These are phyloP conservation scores for Heliocidaris erythrogramma DNA, from an alignment of 35 echinoderm and acorn worm species.

Conservation along the genomic window DNA sequence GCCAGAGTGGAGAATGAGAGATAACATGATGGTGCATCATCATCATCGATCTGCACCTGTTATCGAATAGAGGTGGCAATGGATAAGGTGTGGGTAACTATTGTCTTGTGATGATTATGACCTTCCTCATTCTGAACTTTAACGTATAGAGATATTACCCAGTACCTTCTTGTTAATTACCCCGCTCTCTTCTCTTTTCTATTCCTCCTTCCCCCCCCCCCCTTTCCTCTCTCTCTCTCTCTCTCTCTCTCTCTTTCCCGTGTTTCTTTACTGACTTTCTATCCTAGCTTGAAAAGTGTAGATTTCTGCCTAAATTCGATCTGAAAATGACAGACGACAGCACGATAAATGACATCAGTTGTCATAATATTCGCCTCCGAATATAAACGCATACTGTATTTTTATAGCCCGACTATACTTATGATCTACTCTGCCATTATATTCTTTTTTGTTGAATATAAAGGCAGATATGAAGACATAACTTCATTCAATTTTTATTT, in stretches of 20 bases:
- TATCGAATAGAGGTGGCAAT: neutral
- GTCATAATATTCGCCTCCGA: too few species aligned
- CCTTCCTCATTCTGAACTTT: neutral
- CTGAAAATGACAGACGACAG: neutral
- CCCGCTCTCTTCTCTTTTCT: neutral
- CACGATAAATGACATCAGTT: too few species aligned
- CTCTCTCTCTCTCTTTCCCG: neutral
- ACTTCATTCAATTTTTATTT: too few species aligned
- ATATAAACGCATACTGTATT: too few species aligned
- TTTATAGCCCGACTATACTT: too few species aligned
- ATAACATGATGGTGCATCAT: constrained; percentile 61
- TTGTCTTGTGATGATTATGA: neutral
- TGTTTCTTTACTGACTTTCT: neutral
- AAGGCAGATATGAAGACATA: too few species aligned
- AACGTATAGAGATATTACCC: neutral
- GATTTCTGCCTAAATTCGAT: neutral
- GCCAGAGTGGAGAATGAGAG: constrained; percentile 64
- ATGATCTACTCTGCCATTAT: too few species aligned
- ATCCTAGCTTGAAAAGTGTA: too few species aligned
- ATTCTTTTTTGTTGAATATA: too few species aligned
- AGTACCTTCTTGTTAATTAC: neutral
- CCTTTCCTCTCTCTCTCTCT: neutral
- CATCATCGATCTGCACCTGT: constrained; percentile 6
- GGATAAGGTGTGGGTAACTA: neutral
- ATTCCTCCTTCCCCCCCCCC: neutral